A percentile compares a stretch with the other conserved stretches of the same genome.
phyloP scores from a whole-genome alignment of 2,113 vertebrate species.

The Diglossa brunneiventris region DNA sequence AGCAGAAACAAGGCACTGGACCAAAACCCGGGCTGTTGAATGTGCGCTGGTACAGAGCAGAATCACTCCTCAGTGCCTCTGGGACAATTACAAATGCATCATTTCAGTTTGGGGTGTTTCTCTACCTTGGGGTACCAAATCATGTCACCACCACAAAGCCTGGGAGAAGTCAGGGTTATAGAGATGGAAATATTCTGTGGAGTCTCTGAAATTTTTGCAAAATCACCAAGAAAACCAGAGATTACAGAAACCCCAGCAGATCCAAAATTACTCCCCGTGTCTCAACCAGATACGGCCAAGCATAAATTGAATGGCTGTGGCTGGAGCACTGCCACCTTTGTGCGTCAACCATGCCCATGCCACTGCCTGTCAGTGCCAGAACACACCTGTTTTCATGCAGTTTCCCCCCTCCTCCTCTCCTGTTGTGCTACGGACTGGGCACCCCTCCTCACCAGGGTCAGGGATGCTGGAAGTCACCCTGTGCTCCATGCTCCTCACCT shows the following conservation, averaged over 20 bases:
- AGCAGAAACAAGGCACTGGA: not conserved
- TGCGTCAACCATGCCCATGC: not conserved
- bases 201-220: not conserved
- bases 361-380: not conserved
- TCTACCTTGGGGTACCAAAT: not conserved
- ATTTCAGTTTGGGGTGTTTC: not conserved
- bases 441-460: too few species aligned
- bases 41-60: not conserved
- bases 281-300: not conserved
- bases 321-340: not conserved
- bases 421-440: rapidly evolving
- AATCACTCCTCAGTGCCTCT: not conserved
- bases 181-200: not conserved
- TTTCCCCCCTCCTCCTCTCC: not conserved
- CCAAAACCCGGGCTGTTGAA: not conserved
- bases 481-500: not conserved
- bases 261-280: not conserved
- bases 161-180: rapidly evolving
- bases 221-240: not conserved
- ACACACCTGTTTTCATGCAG: not conserved
- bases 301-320: not conserved
- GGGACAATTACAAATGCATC: not conserved
- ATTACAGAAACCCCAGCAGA: not conserved
- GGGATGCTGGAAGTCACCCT: not conserved
- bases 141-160: not conserved